A percentile compares a stretch with the other conserved stretches of the same genome.
Evolutionary conservation across 2,113 vertebrate species (phyloP).

Genomic region (Odobenus rosmarus): DNA sequence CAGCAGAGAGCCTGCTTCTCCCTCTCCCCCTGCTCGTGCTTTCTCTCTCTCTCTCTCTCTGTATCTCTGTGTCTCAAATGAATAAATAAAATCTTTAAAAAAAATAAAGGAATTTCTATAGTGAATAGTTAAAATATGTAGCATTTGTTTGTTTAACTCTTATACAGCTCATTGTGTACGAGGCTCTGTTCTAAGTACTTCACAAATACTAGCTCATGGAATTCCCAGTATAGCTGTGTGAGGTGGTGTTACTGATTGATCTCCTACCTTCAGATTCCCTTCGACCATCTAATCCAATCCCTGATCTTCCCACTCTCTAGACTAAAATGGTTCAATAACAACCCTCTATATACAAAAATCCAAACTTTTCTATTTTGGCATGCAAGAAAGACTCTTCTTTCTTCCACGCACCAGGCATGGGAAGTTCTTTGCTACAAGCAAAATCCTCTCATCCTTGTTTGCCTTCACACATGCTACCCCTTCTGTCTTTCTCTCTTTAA

Average conservation of each 20-base stretch:
- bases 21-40: too few relatives aligned
- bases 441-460: not conserved
- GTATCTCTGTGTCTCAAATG: too few relatives aligned
- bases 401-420: not conserved
- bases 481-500: not conserved
- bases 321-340: not conserved
- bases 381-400: not conserved
- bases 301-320: not conserved
- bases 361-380: not conserved
- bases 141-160: not conserved
- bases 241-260: not conserved
- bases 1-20: too few relatives aligned
- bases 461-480: not conserved
- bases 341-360: not conserved
- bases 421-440: not conserved
- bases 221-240: too few relatives aligned
- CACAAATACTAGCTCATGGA: not conserved
- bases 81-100: too few relatives aligned
- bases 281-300: not conserved
- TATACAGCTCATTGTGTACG: not conserved
- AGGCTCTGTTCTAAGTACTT: not conserved
- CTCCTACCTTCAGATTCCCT: not conserved
- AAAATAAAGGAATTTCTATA: not conserved
- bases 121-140: not conserved
- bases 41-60: too few relatives aligned